A percentile compares a stretch with the other conserved stretches of the same genome.
phyloP scores from a whole-genome alignment of 2,797 vertebrate species.

The Selene dorsalis region DNA sequence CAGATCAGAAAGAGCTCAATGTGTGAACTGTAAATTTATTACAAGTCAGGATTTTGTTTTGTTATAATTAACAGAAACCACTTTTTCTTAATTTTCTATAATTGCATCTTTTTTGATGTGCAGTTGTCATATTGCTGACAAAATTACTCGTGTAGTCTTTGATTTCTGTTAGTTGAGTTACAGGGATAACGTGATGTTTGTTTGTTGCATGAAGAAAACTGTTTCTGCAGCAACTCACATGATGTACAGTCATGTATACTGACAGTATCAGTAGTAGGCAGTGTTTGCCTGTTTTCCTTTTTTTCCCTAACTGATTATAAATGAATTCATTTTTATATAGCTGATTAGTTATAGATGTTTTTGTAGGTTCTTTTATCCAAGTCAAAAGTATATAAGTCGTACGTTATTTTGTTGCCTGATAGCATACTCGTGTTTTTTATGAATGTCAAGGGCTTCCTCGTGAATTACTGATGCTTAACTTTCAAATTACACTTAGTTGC shows the following conservation, averaged over 20 bases:
- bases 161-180: conserved; percentile 80
- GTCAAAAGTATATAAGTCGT: conserved; percentile 54
- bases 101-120: conserved; percentile 75
- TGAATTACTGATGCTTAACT: conserved; percentile 41
- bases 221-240: conserved; percentile 87
- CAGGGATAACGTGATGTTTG: conserved; percentile 85
- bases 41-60: conserved; percentile 46
- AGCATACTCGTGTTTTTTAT: conserved; percentile 91
- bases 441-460: conserved; percentile 91
- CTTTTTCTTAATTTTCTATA: conserved; percentile 59
- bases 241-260: conserved; percentile 88
- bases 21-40: conserved; percentile 59
- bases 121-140: conserved; percentile 68
- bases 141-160: conserved; percentile 71
- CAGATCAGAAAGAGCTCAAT: conserved; percentile 29
- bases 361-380: conserved; percentile 54
- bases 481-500: conserved; percentile 29
- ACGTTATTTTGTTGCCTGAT: conserved; percentile 87
- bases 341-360: conserved; percentile 55
- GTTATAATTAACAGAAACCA: conserved; percentile 55
- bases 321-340: conserved; percentile 63
- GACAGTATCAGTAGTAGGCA: conserved; percentile 85
- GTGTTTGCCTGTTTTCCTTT: conserved; percentile 83
- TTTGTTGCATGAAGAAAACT: conserved; percentile 88
- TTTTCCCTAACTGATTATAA: conserved; percentile 63